A percentile compares a stretch with the other conserved stretches of the same genome.
These are phyloP conservation scores for Hymenochirus boettgeri DNA, from an alignment of 2,113 vertebrate species.

Conservation along the genomic window DNA sequence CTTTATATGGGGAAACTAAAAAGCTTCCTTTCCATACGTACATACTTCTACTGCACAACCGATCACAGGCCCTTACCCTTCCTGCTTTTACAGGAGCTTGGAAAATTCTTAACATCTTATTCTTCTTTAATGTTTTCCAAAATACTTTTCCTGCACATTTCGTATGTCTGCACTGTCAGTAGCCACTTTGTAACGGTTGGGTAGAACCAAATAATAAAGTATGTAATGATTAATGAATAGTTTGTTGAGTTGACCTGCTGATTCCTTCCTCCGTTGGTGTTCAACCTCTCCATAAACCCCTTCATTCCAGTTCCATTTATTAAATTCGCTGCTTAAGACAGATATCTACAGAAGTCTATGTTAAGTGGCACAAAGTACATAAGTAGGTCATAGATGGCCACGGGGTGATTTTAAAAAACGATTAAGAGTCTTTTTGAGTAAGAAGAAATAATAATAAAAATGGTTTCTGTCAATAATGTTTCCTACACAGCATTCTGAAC, in stretches of 20 bases:
- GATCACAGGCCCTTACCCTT: neutral
- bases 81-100: slow-evolving; percentile 1
- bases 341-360: neutral
- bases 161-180: slow-evolving; percentile 10
- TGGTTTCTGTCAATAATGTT: no score
- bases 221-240: slow-evolving; percentile 12
- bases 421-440: no score
- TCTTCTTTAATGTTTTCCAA: slow-evolving; percentile 11
- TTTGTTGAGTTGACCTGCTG: slow-evolving; percentile 11
- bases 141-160: slow-evolving; percentile 12
- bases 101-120: slow-evolving; percentile 10
- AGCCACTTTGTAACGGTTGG: slow-evolving; percentile 9
- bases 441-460: no score
- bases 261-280: neutral
- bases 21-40: neutral
- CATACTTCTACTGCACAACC: neutral
- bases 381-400: neutral
- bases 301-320: neutral
- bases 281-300: neutral
- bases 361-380: neutral
- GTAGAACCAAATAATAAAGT: slow-evolving; percentile 11
- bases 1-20: neutral
- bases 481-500: no score
- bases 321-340: neutral
- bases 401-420: no score